Base-by-base conservation (phyloP, 2,888 invertebrate genomes). In the Eupsilia transversa region DNA sequence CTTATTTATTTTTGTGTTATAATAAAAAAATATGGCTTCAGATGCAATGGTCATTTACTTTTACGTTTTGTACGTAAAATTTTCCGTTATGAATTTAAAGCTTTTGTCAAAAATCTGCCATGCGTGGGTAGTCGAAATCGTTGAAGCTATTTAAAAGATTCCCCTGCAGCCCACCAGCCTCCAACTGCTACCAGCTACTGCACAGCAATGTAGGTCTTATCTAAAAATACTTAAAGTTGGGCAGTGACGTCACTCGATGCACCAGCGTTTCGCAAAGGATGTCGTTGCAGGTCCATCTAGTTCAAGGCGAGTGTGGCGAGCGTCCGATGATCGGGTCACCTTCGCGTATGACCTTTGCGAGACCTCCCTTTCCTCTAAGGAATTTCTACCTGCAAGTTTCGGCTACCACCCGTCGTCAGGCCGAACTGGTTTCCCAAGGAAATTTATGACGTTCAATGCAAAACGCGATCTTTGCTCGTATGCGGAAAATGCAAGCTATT, bases 261-360 rank as follows among this genome's bases (percentile, higher is more conserved):
- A 84, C 72, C 68, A 56, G 49, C 56, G 85, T 91, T 91, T 91
- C 89, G 91, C 86, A 91, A 92, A 90, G 86, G 89, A 92, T 91
- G 90, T 90, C 87, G 85, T 86, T 74, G 80, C 73, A 65, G 83
- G 84, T 88, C 85, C 91, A 94, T 94, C 89, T 94, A 90, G 95
- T 94, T 94, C 95, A 95, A 95, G 95, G 95, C 90, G 80, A 94
- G 91, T 93, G 85, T 89, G 91, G 85, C 87, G 85, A 86, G 85
- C 88, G 91, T 84, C 89, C 87, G 92, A 92, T 92, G 92, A 89
- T 93, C 92, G 89, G 90, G 92, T 93, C 92, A 93, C 94, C 94
- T 95, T 95, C 94, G 87, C 81, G 77, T 75, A 73, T 92, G 94
- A 94, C 95, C 95, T 95, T 93, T 93, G 85, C 72, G 56, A 90